Conservation (phyloP, 2,113 vertebrate genomes). For the Coryphaenoides rupestris region DNA sequence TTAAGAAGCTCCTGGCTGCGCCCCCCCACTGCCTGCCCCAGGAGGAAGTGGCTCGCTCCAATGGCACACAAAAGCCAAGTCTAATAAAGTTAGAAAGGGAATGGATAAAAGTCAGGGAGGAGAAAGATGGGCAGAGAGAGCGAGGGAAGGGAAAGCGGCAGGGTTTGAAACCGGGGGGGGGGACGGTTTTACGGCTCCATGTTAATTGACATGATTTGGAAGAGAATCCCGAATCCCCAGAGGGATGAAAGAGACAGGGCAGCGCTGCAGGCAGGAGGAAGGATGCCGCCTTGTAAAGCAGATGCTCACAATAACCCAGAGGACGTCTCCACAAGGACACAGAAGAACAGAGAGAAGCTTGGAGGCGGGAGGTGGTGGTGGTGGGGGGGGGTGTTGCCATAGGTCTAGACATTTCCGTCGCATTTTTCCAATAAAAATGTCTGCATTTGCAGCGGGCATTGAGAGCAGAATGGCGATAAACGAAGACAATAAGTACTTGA, state of each 20-base stretch:
- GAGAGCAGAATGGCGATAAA: no score
- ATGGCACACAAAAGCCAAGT: conserved; percentile 59
- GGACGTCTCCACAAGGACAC: conserved; percentile 21
- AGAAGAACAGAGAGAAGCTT: background rate
- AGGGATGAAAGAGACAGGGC: conserved; percentile 54
- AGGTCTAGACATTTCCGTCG: no score
- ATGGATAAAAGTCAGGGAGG: conserved; percentile 45
- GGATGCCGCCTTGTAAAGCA: conserved; percentile 62
- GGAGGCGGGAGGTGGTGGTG: no score
- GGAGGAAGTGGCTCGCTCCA: conserved; percentile 48
- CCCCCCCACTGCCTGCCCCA: conserved; percentile 31
- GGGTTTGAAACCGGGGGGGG: conserved; percentile 42
- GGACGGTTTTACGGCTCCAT: conserved; percentile 60
- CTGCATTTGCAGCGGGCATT: no score
- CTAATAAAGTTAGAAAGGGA: conserved; percentile 64
- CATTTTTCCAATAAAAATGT: no score
- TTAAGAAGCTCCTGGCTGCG: no score
- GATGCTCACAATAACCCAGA: conserved; percentile 54
- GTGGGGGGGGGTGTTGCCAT: no score
- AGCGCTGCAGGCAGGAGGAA: conserved; percentile 40
- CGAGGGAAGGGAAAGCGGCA: conserved; percentile 36
- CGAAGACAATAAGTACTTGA: no score
- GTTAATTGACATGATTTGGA: conserved; percentile 65
- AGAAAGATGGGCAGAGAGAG: conserved; percentile 55
- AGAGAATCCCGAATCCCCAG: conserved; percentile 57